Conservation (phyloP, 2,113 vertebrate species). For the Melanocharis versteri region DNA sequence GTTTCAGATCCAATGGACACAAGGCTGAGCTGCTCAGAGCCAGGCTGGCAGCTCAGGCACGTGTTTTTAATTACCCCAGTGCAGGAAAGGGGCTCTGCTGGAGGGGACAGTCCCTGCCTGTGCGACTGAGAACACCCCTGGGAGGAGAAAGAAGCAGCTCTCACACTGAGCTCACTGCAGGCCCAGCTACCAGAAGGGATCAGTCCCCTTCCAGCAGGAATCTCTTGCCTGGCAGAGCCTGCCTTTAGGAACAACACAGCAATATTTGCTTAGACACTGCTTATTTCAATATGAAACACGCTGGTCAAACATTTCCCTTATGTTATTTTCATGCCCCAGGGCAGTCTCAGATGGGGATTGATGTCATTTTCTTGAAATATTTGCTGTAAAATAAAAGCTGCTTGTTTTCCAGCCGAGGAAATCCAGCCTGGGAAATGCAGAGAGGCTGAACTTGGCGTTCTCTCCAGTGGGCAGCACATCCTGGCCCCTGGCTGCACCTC, state of each 20-base stretch:
- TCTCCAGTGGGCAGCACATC: not conserved
- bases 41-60: not conserved
- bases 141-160: not conserved
- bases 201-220: not conserved
- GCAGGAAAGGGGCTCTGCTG: not conserved
- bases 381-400: slow-evolving; percentile 44
- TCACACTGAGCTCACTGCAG: not conserved
- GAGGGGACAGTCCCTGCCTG: not conserved
- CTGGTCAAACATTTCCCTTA: slow-evolving; percentile 41
- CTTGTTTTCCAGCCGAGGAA: slow-evolving; percentile 33
- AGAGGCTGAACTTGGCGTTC: not conserved
- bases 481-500: not conserved
- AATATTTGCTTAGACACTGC: slow-evolving; percentile 23
- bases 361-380: slow-evolving; percentile 56
- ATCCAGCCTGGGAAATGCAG: not conserved
- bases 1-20: not conserved
- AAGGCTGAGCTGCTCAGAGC: not conserved
- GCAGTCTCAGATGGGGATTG: slow-evolving; percentile 38
- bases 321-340: slow-evolving; percentile 54
- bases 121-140: not conserved
- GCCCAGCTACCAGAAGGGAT: not conserved
- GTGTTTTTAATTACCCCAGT: not conserved
- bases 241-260: not conserved
- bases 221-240: not conserved
- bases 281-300: slow-evolving; percentile 6